phyloP scores from a whole-genome alignment of 2,113 vertebrate genomes.

The Capricornis sumatraensis region DNA sequence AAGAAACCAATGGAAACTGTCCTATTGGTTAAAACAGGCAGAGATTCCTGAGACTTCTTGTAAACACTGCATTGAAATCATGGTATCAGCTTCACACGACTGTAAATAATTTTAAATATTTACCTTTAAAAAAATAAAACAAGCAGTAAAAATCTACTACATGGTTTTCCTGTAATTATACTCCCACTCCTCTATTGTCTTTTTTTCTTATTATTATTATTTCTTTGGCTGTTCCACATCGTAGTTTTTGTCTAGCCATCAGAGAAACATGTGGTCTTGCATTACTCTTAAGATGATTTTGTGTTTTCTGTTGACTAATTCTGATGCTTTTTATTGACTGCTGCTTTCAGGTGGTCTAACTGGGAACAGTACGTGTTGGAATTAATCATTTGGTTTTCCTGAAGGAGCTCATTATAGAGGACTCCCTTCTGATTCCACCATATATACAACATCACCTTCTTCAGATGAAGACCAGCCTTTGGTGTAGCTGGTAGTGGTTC shows the following conservation, averaged over 20 bases:
- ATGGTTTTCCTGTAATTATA: neutral
- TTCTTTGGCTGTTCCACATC: neutral
- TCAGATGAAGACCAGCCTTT: neutral
- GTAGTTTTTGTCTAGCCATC: neutral
- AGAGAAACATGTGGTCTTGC: neutral
- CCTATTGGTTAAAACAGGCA: slow-evolving; percentile 27
- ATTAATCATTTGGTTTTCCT: neutral
- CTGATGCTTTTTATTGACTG: neutral
- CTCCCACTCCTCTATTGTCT: neutral
- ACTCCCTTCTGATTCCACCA: neutral
- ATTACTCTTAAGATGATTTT: neutral
- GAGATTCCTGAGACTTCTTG: neutral
- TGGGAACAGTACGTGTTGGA: neutral
- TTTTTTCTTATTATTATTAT: neutral
- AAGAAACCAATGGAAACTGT: neutral
- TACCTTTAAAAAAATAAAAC: neutral
- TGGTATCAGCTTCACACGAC: neutral
- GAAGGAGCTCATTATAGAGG: neutral
- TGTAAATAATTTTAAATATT: neutral
- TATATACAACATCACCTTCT: neutral
- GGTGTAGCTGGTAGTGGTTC: neutral
- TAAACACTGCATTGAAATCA: neutral
- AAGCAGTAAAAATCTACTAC: neutral
- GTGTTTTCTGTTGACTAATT: neutral
- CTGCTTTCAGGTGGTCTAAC: neutral